These are phyloP conservation scores for Saguinus midas DNA, from an alignment of 2,113 vertebrate genomes.

Conservation along the genomic window DNA sequence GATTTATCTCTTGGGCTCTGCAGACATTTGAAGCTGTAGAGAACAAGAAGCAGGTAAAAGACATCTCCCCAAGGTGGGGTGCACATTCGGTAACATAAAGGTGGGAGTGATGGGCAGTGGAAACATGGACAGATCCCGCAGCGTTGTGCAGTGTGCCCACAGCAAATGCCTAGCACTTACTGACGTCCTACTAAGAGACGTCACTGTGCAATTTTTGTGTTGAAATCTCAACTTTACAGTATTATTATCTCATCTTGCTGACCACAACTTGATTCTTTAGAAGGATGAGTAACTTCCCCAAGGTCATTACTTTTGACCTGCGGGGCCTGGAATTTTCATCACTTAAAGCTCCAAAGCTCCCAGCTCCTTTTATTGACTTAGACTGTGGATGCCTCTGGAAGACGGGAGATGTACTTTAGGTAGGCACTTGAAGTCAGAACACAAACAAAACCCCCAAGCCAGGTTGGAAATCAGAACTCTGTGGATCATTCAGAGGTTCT, in stretches of 20 bases:
- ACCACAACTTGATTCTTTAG: background rate
- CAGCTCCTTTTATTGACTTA: background rate
- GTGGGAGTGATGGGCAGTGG: background rate
- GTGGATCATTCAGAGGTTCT: background rate
- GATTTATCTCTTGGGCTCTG: background rate
- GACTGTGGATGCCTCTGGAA: background rate
- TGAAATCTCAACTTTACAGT: background rate
- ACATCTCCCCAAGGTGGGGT: background rate
- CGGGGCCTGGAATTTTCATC: background rate
- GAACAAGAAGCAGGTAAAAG: background rate
- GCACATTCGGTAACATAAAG: background rate
- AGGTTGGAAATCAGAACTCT: background rate
- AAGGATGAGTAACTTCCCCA: constrained; percentile 16
- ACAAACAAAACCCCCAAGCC: background rate
- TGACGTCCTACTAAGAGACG: background rate
- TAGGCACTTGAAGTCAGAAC: background rate
- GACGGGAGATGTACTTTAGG: background rate
- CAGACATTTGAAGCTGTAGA: background rate
- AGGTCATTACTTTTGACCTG: constrained; percentile 54
- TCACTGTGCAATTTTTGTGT: background rate
- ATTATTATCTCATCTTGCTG: background rate
- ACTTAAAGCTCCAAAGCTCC: background rate
- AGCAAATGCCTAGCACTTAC: background rate
- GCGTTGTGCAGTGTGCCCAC: background rate
- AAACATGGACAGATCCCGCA: background rate